Evolutionary conservation across 2,888 invertebrate genomes (phyloP), one percentile per base, ranked within the genome.

Genomic region (Ophioninae sp.): DNA sequence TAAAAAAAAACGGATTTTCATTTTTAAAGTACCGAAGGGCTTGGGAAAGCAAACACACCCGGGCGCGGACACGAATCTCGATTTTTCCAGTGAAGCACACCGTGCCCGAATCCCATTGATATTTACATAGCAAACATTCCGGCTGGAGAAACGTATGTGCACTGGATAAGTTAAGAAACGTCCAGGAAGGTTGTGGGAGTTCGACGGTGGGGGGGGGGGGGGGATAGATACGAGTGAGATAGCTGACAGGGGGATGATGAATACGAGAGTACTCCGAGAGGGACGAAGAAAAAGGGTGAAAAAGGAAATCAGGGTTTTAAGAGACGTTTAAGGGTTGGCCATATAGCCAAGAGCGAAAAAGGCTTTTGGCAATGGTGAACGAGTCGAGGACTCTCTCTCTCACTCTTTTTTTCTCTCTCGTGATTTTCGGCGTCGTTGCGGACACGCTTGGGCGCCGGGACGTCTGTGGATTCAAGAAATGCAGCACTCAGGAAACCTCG

Each of bases 401-500:
- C n/a, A n/a, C n/a, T n/a, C n/a, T n/a, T n/a, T n/a, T n/a, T n/a
- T n/a, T 89, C 86, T 87, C 44, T 13, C 44, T 44, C 13, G 84
- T 86, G 87, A 86, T 85, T 76, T 67, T 62, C 8, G 30, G 79
- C 85, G 85, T 73, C 70, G 87, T 86, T 87, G 85, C n/a, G 82
- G 83, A 86, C n/a, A 65, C 85, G 50, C 86, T 82, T 79, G 50
- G 89, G 89, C 89, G 90, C 89, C 90, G 68, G 78, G 79, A 85
- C 84, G 90, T 90, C 90, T 90, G 86, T 83, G 76, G 73, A 87
- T 86, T 80, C 72, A 77, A 87, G 78, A 73, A 62, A 73, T 83
- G 83, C 83, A 83, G 80, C 69, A 83, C 76, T 76, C 79, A 67
- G 72, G 39, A 82, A 79, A 73, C 68, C 62, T 62, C 80, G 61